Conservation (phyloP, 2,113 vertebrate species). For the Perognathus longimembris region DNA sequence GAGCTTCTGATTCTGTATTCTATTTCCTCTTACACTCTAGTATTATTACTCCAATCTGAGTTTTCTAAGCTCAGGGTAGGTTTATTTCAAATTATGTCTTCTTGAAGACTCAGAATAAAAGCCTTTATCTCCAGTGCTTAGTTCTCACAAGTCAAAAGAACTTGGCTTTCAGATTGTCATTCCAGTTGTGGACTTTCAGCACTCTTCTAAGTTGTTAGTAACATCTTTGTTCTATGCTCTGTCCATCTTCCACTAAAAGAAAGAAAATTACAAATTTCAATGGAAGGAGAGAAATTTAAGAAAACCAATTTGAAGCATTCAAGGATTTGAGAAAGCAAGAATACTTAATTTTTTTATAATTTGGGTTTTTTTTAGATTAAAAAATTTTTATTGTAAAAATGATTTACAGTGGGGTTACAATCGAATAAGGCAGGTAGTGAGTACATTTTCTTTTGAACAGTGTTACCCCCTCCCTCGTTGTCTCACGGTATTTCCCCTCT, state of each 20-base stretch:
- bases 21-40: not conserved
- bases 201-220: not conserved
- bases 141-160: constrained; percentile 50
- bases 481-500: too few species aligned
- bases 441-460: too few species aligned
- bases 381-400: too few species aligned
- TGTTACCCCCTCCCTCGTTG: too few species aligned
- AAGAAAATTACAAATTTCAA: constrained; percentile 11
- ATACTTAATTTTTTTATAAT: not conserved
- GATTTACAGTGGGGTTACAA: too few species aligned
- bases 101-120: constrained; percentile 33
- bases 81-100: constrained; percentile 24
- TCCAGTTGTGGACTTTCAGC: not conserved
- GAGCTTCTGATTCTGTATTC: not conserved
- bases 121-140: constrained; percentile 48
- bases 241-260: not conserved
- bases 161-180: constrained; percentile 33
- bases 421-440: too few species aligned
- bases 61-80: not conserved
- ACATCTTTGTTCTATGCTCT: not conserved
- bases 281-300: not conserved
- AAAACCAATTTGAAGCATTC: not conserved
- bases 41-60: constrained; percentile 38
- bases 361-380: too few species aligned
- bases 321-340: constrained; percentile 31